Evolutionary conservation across 2,888 invertebrate genomes (phyloP).

Genomic region (Griposia aprilina): DNA sequence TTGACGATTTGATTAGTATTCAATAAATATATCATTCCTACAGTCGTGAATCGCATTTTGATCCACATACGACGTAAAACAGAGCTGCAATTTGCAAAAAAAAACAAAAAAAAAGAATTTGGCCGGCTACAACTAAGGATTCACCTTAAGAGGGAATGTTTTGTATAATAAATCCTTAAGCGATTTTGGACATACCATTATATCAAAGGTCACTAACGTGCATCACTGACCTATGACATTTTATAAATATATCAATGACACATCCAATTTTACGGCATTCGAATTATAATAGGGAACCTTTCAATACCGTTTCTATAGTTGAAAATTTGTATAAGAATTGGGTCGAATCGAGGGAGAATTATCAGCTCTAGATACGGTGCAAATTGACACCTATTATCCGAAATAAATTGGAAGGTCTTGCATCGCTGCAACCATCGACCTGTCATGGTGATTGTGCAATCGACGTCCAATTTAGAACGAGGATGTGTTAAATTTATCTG

Average conservation of each 20-base stretch:
- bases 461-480: slow-evolving; percentile 28
- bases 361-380: slow-evolving; percentile 4
- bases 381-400: slow-evolving; percentile 48
- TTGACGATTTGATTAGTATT: no score
- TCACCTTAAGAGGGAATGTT: neutral
- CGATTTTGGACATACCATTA: no score
- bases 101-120: no score
- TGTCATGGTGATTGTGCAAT: slow-evolving; percentile 26
- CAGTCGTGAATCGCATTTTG: no score
- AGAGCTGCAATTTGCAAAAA: no score
- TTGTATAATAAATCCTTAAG: neutral
- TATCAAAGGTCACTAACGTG: neutral
- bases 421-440: slow-evolving; percentile 11
- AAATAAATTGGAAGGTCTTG: slow-evolving; percentile 41
- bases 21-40: no score
- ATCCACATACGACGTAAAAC: no score
- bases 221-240: neutral
- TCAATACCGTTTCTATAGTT: neutral
- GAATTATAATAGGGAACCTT: neutral
- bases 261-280: neutral
- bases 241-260: slow-evolving; percentile 2
- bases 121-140: no score
- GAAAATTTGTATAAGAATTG: slow-evolving; percentile 25
- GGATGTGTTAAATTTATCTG: slow-evolving; percentile 11
- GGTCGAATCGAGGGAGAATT: neutral